Percentiles rank a stretch among this genome's conserved stretches.
Evolutionary conservation across 2,797 vertebrate species (phyloP).

Genomic region (Cuculus canorus): DNA sequence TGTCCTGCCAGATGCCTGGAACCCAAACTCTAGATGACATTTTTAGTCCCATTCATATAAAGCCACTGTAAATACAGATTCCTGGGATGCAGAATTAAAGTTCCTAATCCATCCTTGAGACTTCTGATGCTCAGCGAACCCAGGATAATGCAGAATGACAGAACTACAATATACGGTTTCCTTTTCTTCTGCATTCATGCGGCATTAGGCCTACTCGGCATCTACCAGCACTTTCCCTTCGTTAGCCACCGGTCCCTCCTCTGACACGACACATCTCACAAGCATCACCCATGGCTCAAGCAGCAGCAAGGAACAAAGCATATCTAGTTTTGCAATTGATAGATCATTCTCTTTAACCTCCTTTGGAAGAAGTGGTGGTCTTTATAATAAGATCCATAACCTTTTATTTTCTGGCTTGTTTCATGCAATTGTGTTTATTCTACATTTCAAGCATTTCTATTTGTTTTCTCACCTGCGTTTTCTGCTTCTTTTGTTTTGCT

Average conservation of each 20-base stretch:
- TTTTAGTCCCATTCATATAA: not conserved
- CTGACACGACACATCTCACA: not conserved
- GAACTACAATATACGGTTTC: not conserved
- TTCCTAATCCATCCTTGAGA: constrained; percentile 23
- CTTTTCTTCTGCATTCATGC: not conserved
- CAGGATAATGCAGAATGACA: constrained; percentile 11
- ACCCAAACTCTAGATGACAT: not conserved
- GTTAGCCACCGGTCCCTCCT: not conserved
- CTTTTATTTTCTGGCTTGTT: not conserved
- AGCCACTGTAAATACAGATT: not conserved
- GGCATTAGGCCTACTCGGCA: not conserved
- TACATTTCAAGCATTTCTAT: not conserved
- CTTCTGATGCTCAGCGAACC: not conserved
- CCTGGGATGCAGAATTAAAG: constrained; percentile 1
- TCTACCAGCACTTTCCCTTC: not conserved
- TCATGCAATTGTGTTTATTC: not conserved
- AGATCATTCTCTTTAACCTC: not conserved
- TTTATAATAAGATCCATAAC: not conserved
- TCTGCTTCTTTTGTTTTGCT: not conserved
- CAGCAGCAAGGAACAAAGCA: not conserved
- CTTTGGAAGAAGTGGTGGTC: not conserved
- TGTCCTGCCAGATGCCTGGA: not conserved
- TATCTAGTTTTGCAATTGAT: not conserved
- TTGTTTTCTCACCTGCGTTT: not conserved
- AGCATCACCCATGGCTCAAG: not conserved